Percentiles rank a stretch among this genome's conserved stretches.
Evolutionary conservation across 2,797 vertebrate species (phyloP).

Genomic region (Sebastes nivosus): DNA sequence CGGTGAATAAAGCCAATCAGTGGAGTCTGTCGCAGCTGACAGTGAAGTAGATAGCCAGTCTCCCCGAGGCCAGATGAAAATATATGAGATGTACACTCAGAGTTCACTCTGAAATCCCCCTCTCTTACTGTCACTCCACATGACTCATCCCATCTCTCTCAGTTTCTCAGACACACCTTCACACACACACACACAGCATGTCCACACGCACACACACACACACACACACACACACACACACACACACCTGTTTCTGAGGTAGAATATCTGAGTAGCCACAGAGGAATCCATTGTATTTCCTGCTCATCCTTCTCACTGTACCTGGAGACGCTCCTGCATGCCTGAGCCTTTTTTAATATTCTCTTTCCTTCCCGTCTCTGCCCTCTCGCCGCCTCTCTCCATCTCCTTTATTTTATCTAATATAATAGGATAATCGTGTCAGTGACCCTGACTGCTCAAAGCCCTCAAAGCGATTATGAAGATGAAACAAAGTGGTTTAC

Average conservation of each 20-base stretch:
- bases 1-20: constrained; percentile 53
- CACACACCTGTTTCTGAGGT: constrained; percentile 38
- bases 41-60: constrained; percentile 45
- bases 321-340: constrained; percentile 32
- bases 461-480: constrained; percentile 61
- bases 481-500: constrained; percentile 68
- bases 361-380: constrained; percentile 1
- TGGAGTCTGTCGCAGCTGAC: constrained; percentile 56
- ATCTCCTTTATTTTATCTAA: constrained; percentile 61
- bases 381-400: constrained; percentile 34
- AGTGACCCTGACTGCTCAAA: constrained; percentile 60
- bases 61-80: constrained; percentile 71
- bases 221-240: constrained; percentile 16
- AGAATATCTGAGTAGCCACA: constrained; percentile 43
- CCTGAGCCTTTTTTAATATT: constrained; percentile 53
- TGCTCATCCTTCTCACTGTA: constrained; percentile 44
- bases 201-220: not conserved
- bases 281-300: constrained; percentile 57
- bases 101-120: constrained; percentile 65
- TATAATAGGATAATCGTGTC: constrained; percentile 74
- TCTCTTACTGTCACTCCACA: constrained; percentile 61
- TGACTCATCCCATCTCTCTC: constrained; percentile 56
- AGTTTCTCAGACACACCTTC: constrained; percentile 32
- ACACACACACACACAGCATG: constrained; percentile 3
- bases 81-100: constrained; percentile 70